phyloP scores from a whole-genome alignment of 1,140 invertebrate genomes.

The Latrodectus geometricus region DNA sequence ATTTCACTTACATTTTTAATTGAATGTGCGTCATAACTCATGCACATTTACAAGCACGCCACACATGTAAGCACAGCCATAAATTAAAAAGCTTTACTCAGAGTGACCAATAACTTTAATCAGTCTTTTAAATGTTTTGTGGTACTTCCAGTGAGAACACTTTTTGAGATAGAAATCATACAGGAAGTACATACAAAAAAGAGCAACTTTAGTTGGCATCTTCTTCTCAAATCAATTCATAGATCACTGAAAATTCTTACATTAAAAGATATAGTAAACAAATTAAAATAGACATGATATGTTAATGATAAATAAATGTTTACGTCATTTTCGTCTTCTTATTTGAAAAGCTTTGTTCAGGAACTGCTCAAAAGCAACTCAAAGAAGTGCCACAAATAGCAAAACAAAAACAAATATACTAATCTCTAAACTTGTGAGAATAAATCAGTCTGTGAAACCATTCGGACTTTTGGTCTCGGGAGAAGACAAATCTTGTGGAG shows the following conservation, averaged over 20 bases:
- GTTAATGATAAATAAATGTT: not conserved
- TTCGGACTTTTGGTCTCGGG: constrained; percentile 57
- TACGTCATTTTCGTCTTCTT: not conserved
- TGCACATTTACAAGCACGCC: constrained; percentile 28
- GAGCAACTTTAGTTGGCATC: not conserved
- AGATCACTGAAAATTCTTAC: not conserved
- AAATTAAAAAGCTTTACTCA: not conserved
- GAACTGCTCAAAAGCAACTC: not conserved
- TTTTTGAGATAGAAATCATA: not conserved
- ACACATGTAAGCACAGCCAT: constrained; percentile 19
- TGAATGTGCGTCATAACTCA: constrained; percentile 25
- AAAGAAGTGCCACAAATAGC: not conserved
- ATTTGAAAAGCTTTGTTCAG: not conserved
- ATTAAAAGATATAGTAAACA: constrained; percentile 10
- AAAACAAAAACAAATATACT: not conserved
- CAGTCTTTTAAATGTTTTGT: constrained; percentile 15
- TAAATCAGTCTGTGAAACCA: constrained; percentile 39
- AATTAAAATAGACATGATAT: not conserved
- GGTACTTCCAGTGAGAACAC: not conserved
- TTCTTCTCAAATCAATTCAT: not conserved
- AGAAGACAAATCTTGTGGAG: constrained; percentile 59
- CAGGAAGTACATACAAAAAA: not conserved
- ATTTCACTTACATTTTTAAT: constrained; percentile 27
- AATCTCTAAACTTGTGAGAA: not conserved
- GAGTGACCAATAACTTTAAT: not conserved